These are phyloP conservation scores for Gorsachius magnificus DNA, from an alignment of 2,797 vertebrate genomes.

Conservation along the genomic window DNA sequence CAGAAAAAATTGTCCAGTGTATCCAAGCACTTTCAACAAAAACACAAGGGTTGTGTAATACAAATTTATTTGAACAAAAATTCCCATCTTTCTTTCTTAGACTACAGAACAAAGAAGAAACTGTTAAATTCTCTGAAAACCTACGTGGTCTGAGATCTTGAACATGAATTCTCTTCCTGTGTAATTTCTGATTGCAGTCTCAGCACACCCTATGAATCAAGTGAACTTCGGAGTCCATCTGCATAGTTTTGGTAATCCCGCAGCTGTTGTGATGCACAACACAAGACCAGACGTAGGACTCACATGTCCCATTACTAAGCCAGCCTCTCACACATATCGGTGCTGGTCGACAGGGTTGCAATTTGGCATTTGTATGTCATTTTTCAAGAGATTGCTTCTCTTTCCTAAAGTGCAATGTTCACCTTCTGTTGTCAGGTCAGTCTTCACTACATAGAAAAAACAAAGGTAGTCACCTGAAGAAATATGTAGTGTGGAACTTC, in stretches of 20 bases:
- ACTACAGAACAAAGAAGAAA: not conserved
- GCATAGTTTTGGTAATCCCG: not conserved
- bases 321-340: not conserved
- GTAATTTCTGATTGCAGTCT: not conserved
- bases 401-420: not conserved
- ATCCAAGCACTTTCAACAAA: not conserved
- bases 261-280: not conserved
- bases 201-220: not conserved
- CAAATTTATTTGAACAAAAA: not conserved
- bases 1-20: not conserved
- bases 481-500: not conserved
- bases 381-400: not conserved
- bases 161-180: not conserved
- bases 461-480: not conserved
- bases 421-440: not conserved
- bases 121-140: not conserved
- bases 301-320: not conserved
- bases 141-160: not conserved
- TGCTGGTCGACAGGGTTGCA: not conserved
- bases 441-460: not conserved
- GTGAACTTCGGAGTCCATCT: accelerated
- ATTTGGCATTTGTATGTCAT: not conserved
- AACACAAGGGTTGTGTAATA: not conserved
- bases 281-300: not conserved
- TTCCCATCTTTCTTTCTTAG: not conserved